A percentile compares a stretch with the other conserved stretches of the same genome.
Conservation (phyloP, 2,113 vertebrate genomes). For the Zosterops lateralis region DNA sequence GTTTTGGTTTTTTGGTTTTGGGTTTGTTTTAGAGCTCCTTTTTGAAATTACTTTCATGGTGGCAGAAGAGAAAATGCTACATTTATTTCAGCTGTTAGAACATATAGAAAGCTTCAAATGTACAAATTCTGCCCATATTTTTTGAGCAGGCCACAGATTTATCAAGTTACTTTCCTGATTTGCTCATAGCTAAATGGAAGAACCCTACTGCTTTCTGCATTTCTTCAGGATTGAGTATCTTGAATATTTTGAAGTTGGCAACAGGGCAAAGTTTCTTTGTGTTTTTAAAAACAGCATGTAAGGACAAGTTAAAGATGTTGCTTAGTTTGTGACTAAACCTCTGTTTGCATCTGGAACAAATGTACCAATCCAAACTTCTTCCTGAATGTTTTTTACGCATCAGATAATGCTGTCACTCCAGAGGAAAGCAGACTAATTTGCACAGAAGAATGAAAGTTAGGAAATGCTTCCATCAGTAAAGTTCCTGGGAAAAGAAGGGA, state of each 20-base stretch:
- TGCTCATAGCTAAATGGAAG: not conserved
- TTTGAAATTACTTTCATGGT: not conserved
- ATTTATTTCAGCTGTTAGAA: not conserved
- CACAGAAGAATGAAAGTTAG: not conserved
- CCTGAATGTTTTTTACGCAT: not conserved
- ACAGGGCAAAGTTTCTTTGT: not conserved
- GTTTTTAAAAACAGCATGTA: not conserved
- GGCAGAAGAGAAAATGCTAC: not conserved
- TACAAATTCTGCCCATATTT: not conserved
- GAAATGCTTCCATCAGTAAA: not conserved
- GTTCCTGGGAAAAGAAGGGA: not conserved
- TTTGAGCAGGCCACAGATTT: not conserved
- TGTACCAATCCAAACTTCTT: not conserved
- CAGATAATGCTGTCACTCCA: not conserved
- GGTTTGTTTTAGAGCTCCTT: not conserved
- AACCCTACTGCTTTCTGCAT: not conserved
- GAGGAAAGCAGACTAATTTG: not conserved
- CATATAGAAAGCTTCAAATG: not conserved
- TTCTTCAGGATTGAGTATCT: not conserved
- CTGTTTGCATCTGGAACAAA: not conserved
- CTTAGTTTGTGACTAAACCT: not conserved
- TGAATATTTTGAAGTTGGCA: not conserved
- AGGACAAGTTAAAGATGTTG: not conserved
- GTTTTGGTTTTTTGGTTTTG: not conserved
- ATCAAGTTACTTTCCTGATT: not conserved